Conservation (phyloP, 2,113 vertebrate species). For the Sisor rabdophorus region DNA sequence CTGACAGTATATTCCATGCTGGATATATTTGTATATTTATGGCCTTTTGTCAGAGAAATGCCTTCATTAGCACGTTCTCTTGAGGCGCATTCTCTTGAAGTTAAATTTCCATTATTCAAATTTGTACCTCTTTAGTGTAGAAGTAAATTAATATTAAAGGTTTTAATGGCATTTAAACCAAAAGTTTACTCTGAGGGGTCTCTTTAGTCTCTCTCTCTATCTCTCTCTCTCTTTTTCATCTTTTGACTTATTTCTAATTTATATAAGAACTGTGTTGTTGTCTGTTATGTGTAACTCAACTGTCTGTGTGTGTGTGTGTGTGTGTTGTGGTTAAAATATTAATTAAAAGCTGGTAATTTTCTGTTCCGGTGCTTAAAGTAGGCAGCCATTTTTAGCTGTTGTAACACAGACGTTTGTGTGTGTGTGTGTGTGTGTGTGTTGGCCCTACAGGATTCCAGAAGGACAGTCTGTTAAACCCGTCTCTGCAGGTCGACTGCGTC, state of each 20-base stretch:
- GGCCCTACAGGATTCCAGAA: constrained; percentile 84
- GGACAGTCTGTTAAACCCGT: constrained; percentile 83
- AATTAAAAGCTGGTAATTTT: neutral
- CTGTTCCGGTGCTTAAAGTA: neutral
- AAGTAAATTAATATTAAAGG: constrained; percentile 5
- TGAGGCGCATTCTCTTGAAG: neutral
- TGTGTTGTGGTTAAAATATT: neutral
- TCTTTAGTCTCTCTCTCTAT: neutral
- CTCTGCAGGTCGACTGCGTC: constrained; percentile 83
- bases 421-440: constrained; percentile 28
- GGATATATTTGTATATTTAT: neutral
- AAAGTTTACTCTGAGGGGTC: neutral
- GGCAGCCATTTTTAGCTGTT: neutral
- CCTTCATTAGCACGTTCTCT: neutral
- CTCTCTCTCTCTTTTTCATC: neutral
- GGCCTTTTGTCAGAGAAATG: neutral
- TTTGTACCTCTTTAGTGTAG: neutral
- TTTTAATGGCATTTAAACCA: neutral
- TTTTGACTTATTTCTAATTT: too few relatives aligned
- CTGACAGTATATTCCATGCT: too few relatives aligned
- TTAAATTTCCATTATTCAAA: neutral
- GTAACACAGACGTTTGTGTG: neutral
- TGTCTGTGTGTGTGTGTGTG: neutral
- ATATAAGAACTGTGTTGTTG: constrained; percentile 8
- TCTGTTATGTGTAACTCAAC: constrained; percentile 4